phyloP scores from a whole-genome alignment of 2,797 vertebrate species.

The Ptychobarbus kaznakovi region DNA sequence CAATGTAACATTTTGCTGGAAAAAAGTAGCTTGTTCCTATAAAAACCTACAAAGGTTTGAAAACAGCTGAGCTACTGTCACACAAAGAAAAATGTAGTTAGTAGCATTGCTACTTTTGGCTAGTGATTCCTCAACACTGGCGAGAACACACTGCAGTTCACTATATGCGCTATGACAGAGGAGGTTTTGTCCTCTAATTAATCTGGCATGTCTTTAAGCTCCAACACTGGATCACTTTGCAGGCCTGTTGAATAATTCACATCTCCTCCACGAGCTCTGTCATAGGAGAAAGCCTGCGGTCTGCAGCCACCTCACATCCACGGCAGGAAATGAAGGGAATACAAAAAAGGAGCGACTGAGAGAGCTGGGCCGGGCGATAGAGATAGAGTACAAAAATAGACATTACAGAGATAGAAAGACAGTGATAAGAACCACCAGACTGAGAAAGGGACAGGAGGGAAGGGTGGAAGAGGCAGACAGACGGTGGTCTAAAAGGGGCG shows the following conservation, averaged over 20 bases:
- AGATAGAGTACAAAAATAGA: constrained; percentile 46
- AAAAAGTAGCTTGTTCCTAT: too few relatives aligned
- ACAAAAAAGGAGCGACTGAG: constrained; percentile 30
- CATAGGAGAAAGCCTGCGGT: constrained; percentile 71
- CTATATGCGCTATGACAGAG: constrained; percentile 52
- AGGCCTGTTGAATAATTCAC: constrained; percentile 79
- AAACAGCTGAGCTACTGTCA: constrained; percentile 2
- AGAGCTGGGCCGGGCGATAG: neutral
- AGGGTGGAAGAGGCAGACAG: constrained; percentile 2
- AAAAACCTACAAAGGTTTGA: neutral
- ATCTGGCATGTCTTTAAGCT: constrained; percentile 72
- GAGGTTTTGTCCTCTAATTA: constrained; percentile 78
- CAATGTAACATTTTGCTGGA: neutral
- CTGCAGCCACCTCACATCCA: constrained; percentile 54
- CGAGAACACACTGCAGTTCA: constrained; percentile 4
- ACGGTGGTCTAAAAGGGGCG: constrained; percentile 2
- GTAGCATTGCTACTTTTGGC: neutral
- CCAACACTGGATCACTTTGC: constrained; percentile 77
- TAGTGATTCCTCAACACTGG: neutral
- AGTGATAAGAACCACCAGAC: constrained; percentile 51
- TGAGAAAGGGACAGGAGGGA: constrained; percentile 7
- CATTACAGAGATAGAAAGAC: constrained; percentile 19
- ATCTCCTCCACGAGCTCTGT: constrained; percentile 51
- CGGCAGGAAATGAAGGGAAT: constrained; percentile 19
- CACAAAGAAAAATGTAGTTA: neutral